A percentile compares a stretch with the other conserved stretches of the same genome.
phyloP scores from a whole-genome alignment of 2,113 vertebrate genomes.

The Dasypus novemcinctus region DNA sequence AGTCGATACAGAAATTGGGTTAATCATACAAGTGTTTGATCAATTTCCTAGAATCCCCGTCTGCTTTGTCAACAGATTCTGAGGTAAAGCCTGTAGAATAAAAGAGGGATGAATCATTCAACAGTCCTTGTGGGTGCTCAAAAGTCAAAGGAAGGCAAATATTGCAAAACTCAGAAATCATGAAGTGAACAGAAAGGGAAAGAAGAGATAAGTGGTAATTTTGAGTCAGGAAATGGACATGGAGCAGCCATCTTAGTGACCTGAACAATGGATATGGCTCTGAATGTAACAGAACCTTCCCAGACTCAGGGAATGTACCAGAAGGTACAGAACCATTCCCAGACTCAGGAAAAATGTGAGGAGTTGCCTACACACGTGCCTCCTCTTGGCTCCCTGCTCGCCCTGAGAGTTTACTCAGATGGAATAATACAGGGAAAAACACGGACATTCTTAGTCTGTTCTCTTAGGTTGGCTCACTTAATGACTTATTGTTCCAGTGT shows the following conservation, averaged over 20 bases:
- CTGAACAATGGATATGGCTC: not conserved
- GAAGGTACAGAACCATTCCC: not conserved
- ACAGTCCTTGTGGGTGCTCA: not conserved
- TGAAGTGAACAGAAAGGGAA: not conserved
- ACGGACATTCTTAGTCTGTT: not conserved
- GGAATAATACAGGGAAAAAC: not conserved
- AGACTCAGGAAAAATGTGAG: not conserved
- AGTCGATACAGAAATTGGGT: not conserved
- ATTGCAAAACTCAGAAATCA: not conserved
- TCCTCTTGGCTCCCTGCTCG: not conserved
- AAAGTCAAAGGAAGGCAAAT: not conserved
- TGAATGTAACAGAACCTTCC: not conserved
- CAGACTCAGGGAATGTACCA: not conserved
- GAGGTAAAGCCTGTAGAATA: not conserved
- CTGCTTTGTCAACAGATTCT: not conserved
- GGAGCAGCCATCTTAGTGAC: not conserved
- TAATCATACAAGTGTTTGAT: not conserved
- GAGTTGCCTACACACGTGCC: accelerated
- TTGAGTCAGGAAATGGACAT: not conserved
- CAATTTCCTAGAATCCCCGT: not conserved
- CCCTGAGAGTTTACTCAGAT: not conserved
- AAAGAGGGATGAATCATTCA: not conserved
- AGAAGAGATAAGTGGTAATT: not conserved
- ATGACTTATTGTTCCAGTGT: not conserved
- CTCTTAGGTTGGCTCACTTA: not conserved